Evolutionary conservation across 2,888 invertebrate species (phyloP).

Genomic region (Drosophila greeni): DNA sequence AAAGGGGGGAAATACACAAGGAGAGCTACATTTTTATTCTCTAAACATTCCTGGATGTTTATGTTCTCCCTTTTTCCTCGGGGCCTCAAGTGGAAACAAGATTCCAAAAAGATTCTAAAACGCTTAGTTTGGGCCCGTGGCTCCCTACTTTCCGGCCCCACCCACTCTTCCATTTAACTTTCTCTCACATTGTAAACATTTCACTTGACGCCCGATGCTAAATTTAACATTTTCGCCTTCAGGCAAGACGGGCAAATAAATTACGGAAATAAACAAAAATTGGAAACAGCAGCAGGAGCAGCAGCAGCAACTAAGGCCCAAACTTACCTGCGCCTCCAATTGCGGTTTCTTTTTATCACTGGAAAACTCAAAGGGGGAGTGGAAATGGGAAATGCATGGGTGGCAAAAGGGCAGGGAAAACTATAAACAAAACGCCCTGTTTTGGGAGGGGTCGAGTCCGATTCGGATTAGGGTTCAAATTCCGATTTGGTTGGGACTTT

Average conservation of each 20-base stretch:
- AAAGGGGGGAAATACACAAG: conserved; percentile 37
- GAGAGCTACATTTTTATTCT: conserved; percentile 51
- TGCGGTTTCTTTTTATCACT: conserved; percentile 44
- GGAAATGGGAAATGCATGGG: conserved; percentile 11
- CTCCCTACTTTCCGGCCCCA: conserved; percentile 28
- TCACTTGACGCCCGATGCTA: conserved; percentile 68
- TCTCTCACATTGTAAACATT: conserved; percentile 76
- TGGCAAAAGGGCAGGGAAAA: conserved; percentile 20
- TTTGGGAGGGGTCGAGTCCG: conserved; percentile 8
- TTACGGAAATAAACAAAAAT: conserved; percentile 62
- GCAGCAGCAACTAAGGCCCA: conserved; percentile 10
- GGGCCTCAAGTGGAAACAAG: conserved; percentile 47
- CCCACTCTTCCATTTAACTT: conserved; percentile 62
- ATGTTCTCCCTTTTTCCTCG: conserved; percentile 48
- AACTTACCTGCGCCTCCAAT: conserved; percentile 53
- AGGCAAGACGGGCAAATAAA: conserved; percentile 61
- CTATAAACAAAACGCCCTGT: conserved; percentile 8
- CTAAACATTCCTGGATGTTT: conserved; percentile 67
- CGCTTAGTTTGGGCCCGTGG: conserved; percentile 40
- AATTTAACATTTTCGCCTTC: conserved; percentile 62
- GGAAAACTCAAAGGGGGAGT: conserved; percentile 15
- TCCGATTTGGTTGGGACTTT: conserved; percentile 3
- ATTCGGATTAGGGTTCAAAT: conserved; percentile 4
- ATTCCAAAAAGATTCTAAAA: conserved; percentile 49
- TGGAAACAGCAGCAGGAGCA: conserved; percentile 27